Evolutionary conservation across 2,797 vertebrate genomes (phyloP).

Genomic region (Coregonus ussuriensis): DNA sequence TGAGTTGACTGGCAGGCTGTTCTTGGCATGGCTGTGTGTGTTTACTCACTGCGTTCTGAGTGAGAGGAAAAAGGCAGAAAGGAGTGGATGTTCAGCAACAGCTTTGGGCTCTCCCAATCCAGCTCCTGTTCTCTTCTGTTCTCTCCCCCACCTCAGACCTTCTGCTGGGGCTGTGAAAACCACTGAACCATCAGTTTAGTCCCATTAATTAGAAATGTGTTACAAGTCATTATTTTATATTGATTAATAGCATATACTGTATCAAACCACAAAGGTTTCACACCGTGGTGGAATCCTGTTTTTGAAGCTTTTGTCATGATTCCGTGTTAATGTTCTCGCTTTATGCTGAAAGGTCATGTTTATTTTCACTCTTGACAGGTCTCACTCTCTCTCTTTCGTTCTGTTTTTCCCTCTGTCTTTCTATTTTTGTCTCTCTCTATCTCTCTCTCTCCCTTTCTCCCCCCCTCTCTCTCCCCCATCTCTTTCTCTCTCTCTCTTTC

Average conservation of each 20-base stretch:
- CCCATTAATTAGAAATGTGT: slow-evolving; percentile 31
- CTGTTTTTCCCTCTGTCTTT: not conserved
- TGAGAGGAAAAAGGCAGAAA: slow-evolving; percentile 43
- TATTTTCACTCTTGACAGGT: not conserved
- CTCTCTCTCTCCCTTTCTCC: not conserved
- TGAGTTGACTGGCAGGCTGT: slow-evolving; percentile 52
- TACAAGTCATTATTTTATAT: slow-evolving; percentile 51
- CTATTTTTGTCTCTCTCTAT: not conserved
- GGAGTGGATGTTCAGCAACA: slow-evolving; percentile 13
- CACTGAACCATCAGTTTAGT: slow-evolving; percentile 60
- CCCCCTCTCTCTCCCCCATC: not conserved
- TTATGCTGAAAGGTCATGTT: not conserved
- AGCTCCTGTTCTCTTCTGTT: slow-evolving; percentile 21
- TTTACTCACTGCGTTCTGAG: slow-evolving; percentile 62
- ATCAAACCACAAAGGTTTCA: slow-evolving; percentile 29
- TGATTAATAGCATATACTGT: slow-evolving; percentile 53
- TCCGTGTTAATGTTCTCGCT: not conserved
- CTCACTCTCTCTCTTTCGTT: not conserved
- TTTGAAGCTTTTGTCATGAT: slow-evolving; percentile 27
- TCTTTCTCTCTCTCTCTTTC: slow-evolving; percentile 1
- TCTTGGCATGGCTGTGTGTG: slow-evolving; percentile 50
- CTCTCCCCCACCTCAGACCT: slow-evolving; percentile 22
- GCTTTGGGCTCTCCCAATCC: slow-evolving; percentile 33
- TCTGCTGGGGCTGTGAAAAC: slow-evolving; percentile 38
- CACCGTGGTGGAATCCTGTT: not conserved